Conservation (phyloP, 2,113 vertebrate species). For the Protobothrops flavoviridis region DNA sequence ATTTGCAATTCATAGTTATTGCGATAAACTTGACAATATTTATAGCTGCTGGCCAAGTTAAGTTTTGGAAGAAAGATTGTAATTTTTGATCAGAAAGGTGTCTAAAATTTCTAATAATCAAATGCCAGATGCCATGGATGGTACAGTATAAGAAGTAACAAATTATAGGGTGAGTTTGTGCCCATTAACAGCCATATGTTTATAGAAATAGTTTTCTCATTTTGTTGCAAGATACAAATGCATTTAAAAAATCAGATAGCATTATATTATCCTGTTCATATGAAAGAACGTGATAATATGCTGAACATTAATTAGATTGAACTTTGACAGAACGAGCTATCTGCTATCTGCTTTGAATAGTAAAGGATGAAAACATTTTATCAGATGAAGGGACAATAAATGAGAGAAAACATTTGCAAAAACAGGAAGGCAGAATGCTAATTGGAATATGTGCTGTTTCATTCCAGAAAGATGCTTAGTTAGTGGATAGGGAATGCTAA, state of each 20-base stretch:
- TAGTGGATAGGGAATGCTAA: not conserved
- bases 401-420: not conserved
- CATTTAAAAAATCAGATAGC: not conserved
- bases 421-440: not conserved
- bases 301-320: conserved; percentile 7
- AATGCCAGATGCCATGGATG: not conserved
- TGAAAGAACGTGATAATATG: not conserved
- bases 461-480: not conserved
- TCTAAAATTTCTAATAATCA: not conserved
- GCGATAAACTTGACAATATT: not conserved
- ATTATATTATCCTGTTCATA: not conserved
- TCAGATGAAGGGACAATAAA: not conserved
- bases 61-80: not conserved
- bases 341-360: not conserved
- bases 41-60: not conserved
- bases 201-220: not conserved
- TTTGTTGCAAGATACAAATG: not conserved
- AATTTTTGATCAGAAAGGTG: not conserved
- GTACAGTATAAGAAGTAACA: not conserved
- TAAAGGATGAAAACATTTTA: not conserved
- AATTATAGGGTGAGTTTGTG: not conserved
- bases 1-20: not conserved
- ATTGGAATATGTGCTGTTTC: not conserved
- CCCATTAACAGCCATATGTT: not conserved
- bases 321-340: not conserved